Conservation (phyloP, 92 coral and sea anemone species). For the Heteractis magnifica region DNA sequence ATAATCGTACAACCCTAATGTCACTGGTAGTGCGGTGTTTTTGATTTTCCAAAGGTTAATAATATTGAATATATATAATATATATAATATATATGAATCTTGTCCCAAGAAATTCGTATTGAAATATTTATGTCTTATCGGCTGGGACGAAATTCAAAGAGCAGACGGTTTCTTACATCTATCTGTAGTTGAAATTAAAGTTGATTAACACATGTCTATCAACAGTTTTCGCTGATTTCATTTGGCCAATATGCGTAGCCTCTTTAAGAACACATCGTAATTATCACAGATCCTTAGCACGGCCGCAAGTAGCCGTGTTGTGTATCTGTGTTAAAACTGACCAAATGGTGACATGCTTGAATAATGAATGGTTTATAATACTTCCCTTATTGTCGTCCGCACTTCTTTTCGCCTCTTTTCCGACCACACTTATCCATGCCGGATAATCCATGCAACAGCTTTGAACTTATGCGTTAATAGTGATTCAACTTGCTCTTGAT, state of each 20-base stretch:
- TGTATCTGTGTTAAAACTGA: neutral
- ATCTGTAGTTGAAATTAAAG: neutral
- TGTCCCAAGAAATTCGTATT: neutral
- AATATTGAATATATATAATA: neutral
- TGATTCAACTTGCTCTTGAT: neutral
- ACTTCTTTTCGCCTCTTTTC: neutral
- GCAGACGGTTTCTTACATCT: neutral
- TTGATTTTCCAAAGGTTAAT: neutral
- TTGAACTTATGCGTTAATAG: neutral
- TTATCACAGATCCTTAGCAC: neutral
- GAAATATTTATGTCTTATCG: neutral
- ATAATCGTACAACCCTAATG: neutral
- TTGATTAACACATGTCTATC: constrained; percentile 4
- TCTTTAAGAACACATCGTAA: neutral
- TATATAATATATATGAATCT: neutral
- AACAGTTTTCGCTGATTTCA: neutral
- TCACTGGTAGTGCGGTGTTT: neutral
- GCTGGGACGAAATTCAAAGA: neutral
- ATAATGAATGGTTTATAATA: neutral
- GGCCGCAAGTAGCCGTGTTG: neutral
- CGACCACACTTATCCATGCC: neutral
- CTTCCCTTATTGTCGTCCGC: neutral
- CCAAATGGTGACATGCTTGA: neutral
- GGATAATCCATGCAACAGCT: neutral
- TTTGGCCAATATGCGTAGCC: neutral